These are phyloP conservation scores for Cyclopterus lumpus DNA, from an alignment of 2,797 vertebrate species.

Conservation along the genomic window DNA sequence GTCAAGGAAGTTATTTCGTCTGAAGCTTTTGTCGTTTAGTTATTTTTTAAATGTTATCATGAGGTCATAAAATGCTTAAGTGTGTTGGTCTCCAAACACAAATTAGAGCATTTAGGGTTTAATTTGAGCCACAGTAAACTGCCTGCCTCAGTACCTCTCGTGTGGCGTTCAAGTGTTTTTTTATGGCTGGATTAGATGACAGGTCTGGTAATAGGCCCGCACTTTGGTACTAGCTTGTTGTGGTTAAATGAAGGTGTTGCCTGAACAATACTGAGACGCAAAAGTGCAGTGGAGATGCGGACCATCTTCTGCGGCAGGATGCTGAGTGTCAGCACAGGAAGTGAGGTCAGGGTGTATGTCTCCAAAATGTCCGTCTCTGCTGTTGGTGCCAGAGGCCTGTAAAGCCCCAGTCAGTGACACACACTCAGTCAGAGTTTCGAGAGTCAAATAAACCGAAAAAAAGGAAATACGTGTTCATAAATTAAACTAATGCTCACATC, in stretches of 20 bases:
- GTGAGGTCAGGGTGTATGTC: conserved; percentile 76
- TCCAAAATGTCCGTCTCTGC: conserved; percentile 38
- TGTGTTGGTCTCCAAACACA: conserved; percentile 47
- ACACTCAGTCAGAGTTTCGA: conserved; percentile 21
- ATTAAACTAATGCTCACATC: conserved; percentile 28
- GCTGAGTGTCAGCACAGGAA: conserved; percentile 77
- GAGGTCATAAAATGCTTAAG: conserved; percentile 44
- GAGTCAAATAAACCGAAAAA: conserved; percentile 1
- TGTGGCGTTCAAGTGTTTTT: conserved; percentile 56
- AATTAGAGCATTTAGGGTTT: conserved; percentile 62
- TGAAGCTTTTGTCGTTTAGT: conserved; percentile 42
- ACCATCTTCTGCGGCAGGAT: conserved; percentile 77
- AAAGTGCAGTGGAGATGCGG: conserved; percentile 54
- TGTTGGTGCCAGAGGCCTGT: conserved; percentile 48
- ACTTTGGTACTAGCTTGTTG: conserved; percentile 37
- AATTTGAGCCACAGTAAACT: conserved; percentile 60
- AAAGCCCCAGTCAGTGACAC: conserved; percentile 9
- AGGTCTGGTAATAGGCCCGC: conserved; percentile 12
- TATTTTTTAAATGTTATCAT: conserved; percentile 14
- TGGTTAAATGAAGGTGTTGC: conserved; percentile 37
- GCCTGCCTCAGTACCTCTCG: conserved; percentile 28
- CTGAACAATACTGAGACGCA: conserved; percentile 17
- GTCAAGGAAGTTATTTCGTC: conserved; percentile 58
- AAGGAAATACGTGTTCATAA: conserved; percentile 9
- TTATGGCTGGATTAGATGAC: conserved; percentile 53